These are phyloP conservation scores for Oenanthe melanoleuca DNA, from an alignment of 2,113 vertebrate species.

Conservation along the genomic window DNA sequence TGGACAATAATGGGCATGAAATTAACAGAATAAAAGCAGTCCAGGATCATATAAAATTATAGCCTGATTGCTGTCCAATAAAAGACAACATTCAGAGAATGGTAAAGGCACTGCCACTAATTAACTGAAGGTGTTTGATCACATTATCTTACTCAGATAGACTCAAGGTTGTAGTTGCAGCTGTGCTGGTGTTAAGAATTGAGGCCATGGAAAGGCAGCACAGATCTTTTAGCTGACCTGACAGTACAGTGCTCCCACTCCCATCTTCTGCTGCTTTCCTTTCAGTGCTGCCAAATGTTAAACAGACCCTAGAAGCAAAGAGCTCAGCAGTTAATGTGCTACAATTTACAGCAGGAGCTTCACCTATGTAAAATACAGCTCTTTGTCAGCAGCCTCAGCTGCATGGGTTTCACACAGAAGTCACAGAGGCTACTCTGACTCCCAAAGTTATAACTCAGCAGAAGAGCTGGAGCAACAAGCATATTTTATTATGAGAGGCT, in stretches of 20 bases:
- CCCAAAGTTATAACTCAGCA: background rate
- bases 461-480: background rate
- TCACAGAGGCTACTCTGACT: background rate
- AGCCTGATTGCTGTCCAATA: background rate
- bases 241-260: background rate
- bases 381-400: background rate
- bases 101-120: background rate
- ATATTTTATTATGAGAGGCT: constrained; percentile 21
- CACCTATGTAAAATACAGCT: constrained; percentile 13
- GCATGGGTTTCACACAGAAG: background rate
- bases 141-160: background rate
- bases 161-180: background rate
- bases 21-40: background rate
- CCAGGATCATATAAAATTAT: background rate
- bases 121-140: background rate
- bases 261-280: background rate
- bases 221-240: background rate
- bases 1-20: background rate
- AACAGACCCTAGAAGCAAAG: constrained; percentile 19
- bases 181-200: background rate
- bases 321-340: constrained; percentile 24
- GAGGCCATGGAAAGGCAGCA: background rate
- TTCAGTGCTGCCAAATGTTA: background rate
- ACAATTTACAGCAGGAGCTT: constrained; percentile 4
- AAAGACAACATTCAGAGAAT: background rate